A percentile compares a stretch with the other conserved stretches of the same genome.
Conservation (phyloP, 2,888 invertebrate species). For the Drosophila niveifrons region DNA sequence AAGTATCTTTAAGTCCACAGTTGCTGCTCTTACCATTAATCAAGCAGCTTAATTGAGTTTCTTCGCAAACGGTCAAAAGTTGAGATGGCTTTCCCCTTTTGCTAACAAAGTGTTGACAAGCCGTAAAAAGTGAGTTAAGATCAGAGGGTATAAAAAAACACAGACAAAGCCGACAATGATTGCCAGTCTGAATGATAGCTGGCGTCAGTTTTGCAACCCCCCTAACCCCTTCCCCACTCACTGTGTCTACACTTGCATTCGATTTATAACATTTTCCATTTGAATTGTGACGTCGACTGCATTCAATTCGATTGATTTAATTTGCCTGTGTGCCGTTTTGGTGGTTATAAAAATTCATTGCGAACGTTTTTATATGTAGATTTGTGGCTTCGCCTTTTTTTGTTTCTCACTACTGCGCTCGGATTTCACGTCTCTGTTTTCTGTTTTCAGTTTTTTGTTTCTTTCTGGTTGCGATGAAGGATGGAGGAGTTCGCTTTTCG, state of each 20-base stretch:
- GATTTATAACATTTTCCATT: slow-evolving; percentile 78
- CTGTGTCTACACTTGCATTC: slow-evolving; percentile 10
- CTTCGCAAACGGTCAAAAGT: slow-evolving; percentile 29
- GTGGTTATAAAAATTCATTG: slow-evolving; percentile 78
- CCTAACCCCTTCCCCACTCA: neutral
- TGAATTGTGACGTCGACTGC: slow-evolving; percentile 75
- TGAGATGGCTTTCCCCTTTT: slow-evolving; percentile 20
- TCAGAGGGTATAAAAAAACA: slow-evolving; percentile 31
- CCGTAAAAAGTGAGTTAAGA: slow-evolving; percentile 41
- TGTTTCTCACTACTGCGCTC: slow-evolving; percentile 11
- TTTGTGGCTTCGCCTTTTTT: slow-evolving; percentile 15
- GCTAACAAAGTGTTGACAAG: slow-evolving; percentile 63
- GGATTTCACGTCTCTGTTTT: neutral
- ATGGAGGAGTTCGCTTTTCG: slow-evolving; percentile 19
- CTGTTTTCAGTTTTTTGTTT: neutral
- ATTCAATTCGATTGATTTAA: slow-evolving; percentile 78
- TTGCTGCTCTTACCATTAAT: slow-evolving; percentile 59
- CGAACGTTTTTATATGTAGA: slow-evolving; percentile 52
- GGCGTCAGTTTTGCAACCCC: slow-evolving; percentile 56
- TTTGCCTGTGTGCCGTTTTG: slow-evolving; percentile 72
- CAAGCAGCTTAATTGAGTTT: slow-evolving; percentile 58
- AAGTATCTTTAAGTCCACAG: neutral
- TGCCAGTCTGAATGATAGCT: slow-evolving; percentile 46
- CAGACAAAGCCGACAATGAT: slow-evolving; percentile 65
- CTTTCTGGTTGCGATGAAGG: neutral